Evolutionary conservation across 2,888 invertebrate species (phyloP).

Genomic region (Sarcophaga subvicina): DNA sequence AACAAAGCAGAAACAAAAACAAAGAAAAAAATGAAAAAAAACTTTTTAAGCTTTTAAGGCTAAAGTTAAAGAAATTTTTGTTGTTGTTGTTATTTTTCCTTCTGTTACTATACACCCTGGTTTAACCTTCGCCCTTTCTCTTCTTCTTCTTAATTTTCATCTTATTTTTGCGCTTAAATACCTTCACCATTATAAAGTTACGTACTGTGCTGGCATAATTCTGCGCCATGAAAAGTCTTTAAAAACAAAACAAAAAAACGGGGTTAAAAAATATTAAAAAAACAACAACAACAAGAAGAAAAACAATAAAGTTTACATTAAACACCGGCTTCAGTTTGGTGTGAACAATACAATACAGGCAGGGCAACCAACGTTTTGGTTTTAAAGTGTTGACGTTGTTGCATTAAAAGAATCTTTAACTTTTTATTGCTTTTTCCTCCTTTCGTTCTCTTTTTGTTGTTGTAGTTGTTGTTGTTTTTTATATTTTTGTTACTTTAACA

Average conservation of each 20-base stretch:
- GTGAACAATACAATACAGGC: neutral
- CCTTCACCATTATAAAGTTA: conserved; percentile 1
- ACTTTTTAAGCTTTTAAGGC: conserved; percentile 30
- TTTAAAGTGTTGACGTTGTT: conserved; percentile 33
- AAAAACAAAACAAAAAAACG: neutral
- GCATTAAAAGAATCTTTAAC: conserved; percentile 33
- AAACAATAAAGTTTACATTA: too few relatives aligned
- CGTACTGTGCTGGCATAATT: neutral
- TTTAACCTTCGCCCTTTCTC: too few relatives aligned
- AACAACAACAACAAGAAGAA: conserved; percentile 6
- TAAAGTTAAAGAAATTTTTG: neutral
- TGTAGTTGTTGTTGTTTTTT: too few relatives aligned
- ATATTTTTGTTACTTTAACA: conserved; percentile 41
- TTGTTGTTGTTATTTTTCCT: too few relatives aligned
- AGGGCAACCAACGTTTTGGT: neutral
- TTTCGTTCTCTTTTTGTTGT: neutral
- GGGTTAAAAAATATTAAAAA: neutral
- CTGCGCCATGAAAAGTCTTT: neutral
- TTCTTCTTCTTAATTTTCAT: too few relatives aligned
- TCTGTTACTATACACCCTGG: too few relatives aligned
- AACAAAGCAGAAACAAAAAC: neutral
- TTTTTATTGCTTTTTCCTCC: neutral
- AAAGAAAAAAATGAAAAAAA: neutral
- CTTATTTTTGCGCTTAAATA: neutral
- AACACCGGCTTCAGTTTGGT: neutral